Conservation (phyloP, 2,797 vertebrate genomes). For the Hypotaenidia philippensis region DNA sequence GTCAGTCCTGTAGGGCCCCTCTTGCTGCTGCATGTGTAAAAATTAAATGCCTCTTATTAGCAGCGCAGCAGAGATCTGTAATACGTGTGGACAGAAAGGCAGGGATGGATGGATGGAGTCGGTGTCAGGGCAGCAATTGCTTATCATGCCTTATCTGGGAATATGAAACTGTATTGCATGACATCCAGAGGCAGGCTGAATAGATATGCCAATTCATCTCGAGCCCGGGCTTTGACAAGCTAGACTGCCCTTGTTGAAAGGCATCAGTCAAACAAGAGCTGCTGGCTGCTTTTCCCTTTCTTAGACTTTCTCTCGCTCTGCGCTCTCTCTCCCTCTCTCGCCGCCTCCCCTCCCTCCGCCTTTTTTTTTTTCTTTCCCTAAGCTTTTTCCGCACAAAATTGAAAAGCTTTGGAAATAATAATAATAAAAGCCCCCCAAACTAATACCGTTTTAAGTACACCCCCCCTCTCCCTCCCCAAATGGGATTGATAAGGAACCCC, state of each 20-base stretch:
- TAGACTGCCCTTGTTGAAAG: constrained; percentile 99
- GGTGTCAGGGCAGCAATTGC: constrained; percentile 91
- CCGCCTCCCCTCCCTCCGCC: constrained; percentile 75
- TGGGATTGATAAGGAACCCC: constrained; percentile 89
- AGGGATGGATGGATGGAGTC: constrained; percentile 82
- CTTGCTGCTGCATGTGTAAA: constrained; percentile 46
- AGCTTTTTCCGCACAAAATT: constrained; percentile 82
- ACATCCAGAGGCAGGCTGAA: constrained; percentile 91
- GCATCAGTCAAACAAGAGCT: constrained; percentile 92
- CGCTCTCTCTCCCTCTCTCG: constrained; percentile 60
- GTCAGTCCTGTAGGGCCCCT: not conserved
- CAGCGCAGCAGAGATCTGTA: constrained; percentile 55
- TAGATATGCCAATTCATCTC: constrained; percentile 98
- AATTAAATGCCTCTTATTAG: constrained; percentile 80
- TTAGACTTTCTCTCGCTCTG: constrained; percentile 70
- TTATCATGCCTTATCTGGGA: constrained; percentile 95
- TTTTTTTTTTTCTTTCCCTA: constrained; percentile 62
- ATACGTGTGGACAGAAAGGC: constrained; percentile 60
- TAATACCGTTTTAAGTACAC: constrained; percentile 84
- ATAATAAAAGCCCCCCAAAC: constrained; percentile 81
- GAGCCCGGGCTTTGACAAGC: constrained; percentile 96
- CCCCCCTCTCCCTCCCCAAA: constrained; percentile 73
- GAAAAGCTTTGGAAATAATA: constrained; percentile 86
- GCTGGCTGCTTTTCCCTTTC: constrained; percentile 79
- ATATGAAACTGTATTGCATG: constrained; percentile 93